Evolutionary conservation across 2,888 invertebrate species (phyloP), one percentile per base, ranked within the genome.

Genomic region (Oligia fasciuncula): DNA sequence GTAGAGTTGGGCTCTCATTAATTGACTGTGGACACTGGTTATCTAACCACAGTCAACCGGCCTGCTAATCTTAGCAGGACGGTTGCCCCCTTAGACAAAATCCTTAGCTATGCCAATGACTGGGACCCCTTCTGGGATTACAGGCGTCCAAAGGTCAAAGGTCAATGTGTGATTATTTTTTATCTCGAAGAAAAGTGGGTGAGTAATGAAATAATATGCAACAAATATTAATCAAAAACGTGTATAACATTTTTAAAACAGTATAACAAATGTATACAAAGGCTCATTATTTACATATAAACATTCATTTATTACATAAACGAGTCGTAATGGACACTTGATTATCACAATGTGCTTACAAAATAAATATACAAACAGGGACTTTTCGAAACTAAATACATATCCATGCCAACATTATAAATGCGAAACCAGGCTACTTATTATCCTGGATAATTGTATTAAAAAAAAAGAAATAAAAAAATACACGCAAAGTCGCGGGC

Each of bases 201-300:
- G 9, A 2, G 29, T 43, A 54, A 46, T n/a, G 5, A 66, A 86
- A 86, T 83, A 79, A 84, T 46, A 84, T 35, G 11, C 73, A 73
- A 57, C 29, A 29, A 62, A 62, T 66, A 62, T 73, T 73, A 54
- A 40, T 79, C 14, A 77, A 79, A 51, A 57, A 51, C 51, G 29
- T 87, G 51, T 85, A 84, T 86, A 86, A 79, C 43, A 67, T 77
- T 67, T 75, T 54, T 49, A 66, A 75, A 87, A 78, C 54, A 57
- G 71, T 73, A 73, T 73, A 87, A 82, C 83, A 8, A 73, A 78
- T 87, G 71, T 87, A 79, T 74, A 87, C 51, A 76, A 66, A 51
- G 75, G 40, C 65, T 69, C 49, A 74, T 67, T 85, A 87, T 85
- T 79, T 81, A 81, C 78, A 84, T 66, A 73, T 71, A 66, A 77